Base-by-base conservation (phyloP, 1,140 invertebrate genomes). In the Steinernema feltiae region DNA sequence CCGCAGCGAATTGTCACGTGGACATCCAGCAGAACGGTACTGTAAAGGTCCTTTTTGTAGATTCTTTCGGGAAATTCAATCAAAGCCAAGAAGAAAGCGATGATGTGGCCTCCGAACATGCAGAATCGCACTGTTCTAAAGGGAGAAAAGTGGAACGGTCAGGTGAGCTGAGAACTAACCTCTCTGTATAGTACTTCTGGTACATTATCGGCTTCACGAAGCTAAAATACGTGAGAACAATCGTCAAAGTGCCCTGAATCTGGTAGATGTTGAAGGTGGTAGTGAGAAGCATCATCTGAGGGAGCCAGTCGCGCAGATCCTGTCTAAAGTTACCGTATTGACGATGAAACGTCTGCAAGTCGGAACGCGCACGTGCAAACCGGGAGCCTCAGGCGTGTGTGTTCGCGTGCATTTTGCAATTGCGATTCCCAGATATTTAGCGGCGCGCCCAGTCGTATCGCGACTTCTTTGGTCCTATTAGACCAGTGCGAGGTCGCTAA, bases 211-310 rank as follows among this genome's bases (percentile, higher is more conserved):
- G 53, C 53, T 63, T 63, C 53, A 63, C 53, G 24, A 63, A 63
- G 24, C 53, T 63, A 21, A 63, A 63, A 27, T 17, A 63, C 3
- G 53, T 63, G 12, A 63, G 24, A 15, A 63, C 53, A 63, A 63
- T 63, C 7, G 53, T 63, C 53, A 63, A 7, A 7, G 53, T 63
- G 7, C 53, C 53, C 24, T 63, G 53, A 21, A 63, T 63, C 53
- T 63, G 53, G 24, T 63, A 63, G 53, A 63, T 63, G 53, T 63
- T 63, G 53, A 63, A 63, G 53, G 53, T 63, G 53, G 53, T 63
- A 3, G 53, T 63, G 7, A 63, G 53, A 27, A 63, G 53, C 12
- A 63, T 3, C 53, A 63, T 63, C 24, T 63, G 53, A n/a, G 53
- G 53, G 24, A 63, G 53, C 53, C 53, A 63, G 24, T 63, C 53